These are phyloP conservation scores for Magallana angulata DNA, from an alignment of 1,140 invertebrate species.

Conservation along the genomic window DNA sequence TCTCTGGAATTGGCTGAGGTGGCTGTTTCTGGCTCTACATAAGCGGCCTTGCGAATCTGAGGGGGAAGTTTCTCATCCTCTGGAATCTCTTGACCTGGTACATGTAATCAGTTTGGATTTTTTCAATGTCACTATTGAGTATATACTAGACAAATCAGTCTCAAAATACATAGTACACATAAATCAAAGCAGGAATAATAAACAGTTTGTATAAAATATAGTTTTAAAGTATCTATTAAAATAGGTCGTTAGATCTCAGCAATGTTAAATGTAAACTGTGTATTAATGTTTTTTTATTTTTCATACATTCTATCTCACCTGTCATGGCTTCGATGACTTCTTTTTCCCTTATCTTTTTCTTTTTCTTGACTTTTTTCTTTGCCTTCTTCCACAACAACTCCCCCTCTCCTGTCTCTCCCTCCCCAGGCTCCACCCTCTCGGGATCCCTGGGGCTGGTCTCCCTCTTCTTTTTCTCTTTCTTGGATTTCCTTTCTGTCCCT, in stretches of 20 bases:
- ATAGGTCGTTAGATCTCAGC: too few relatives aligned
- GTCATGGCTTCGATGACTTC: background rate
- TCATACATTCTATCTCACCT: background rate
- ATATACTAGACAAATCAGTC: background rate
- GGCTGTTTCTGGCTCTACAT: background rate
- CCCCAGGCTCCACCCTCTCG: background rate
- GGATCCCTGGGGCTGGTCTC: background rate
- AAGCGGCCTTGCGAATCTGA: background rate
- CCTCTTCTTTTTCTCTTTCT: background rate
- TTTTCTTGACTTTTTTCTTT: conserved; percentile 5
- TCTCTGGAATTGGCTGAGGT: background rate
- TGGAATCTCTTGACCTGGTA: conserved; percentile 7
- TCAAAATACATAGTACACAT: background rate
- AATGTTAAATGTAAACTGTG: too few relatives aligned
- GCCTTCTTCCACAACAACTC: background rate
- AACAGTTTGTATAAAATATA: background rate
- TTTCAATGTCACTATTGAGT: background rate
- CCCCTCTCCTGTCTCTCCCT: background rate
- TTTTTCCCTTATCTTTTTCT: conserved; percentile 10
- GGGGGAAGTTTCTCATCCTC: background rate
- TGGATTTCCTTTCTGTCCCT: background rate
- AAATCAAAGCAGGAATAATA: background rate
- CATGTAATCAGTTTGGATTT: too few relatives aligned
- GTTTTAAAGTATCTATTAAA: too few relatives aligned
- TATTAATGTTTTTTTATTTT: too few relatives aligned